Percentiles rank a stretch among this genome's conserved stretches.
Evolutionary conservation across 2,797 vertebrate genomes (phyloP).

Genomic region (Hydrophis major): DNA sequence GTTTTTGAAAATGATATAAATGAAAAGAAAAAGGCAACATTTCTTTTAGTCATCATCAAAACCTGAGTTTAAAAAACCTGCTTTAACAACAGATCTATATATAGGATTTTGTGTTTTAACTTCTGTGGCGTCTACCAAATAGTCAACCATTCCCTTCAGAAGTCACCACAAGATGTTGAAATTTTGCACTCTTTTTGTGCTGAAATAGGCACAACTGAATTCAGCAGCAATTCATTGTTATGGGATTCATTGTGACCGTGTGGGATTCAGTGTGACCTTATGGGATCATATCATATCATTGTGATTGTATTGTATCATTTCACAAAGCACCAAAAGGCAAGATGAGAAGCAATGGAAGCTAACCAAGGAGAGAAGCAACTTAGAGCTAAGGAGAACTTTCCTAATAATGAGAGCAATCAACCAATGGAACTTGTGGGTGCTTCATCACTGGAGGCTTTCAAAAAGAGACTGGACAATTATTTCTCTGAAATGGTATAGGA

Average conservation of each 20-base stretch:
- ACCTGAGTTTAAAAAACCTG: conserved; percentile 2
- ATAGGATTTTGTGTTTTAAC: background rate
- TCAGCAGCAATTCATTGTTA: background rate
- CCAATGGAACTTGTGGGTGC: too few species aligned
- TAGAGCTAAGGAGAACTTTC: too few species aligned
- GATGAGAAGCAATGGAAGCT: too few species aligned
- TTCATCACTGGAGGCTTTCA: too few species aligned
- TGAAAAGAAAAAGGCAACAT: background rate
- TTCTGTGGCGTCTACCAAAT: background rate
- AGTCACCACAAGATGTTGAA: background rate
- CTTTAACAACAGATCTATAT: background rate
- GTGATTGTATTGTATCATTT: too few species aligned
- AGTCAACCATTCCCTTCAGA: background rate
- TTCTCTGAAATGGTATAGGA: too few species aligned
- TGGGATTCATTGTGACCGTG: background rate
- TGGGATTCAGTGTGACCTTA: background rate
- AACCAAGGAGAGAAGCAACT: too few species aligned
- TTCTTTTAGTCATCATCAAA: background rate
- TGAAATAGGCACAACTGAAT: background rate
- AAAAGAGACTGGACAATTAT: too few species aligned
- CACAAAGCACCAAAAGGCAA: too few species aligned
- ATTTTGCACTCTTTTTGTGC: background rate
- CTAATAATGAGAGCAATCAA: too few species aligned
- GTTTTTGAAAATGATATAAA: background rate
- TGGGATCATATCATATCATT: too few species aligned